Percentiles rank a stretch among this genome's conserved stretches.
phyloP scores from a whole-genome alignment of 2,113 vertebrate genomes.

The Rhinoptilus africanus region DNA sequence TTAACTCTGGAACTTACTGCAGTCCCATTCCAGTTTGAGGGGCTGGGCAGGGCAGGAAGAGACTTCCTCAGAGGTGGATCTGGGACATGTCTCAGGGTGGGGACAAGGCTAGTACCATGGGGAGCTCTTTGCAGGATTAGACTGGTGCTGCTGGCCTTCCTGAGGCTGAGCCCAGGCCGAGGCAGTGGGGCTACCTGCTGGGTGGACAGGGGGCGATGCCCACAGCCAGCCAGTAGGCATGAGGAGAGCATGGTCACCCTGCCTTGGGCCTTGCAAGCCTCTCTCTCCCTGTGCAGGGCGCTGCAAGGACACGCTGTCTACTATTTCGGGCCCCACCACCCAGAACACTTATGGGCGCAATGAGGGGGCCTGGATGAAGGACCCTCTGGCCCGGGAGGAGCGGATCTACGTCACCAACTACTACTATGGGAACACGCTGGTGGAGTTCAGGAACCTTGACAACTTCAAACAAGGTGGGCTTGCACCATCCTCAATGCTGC shows the following conservation, averaged over 20 bases:
- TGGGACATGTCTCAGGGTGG: neutral
- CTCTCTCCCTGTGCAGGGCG: constrained; percentile 69
- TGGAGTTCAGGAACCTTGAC: constrained; percentile 94
- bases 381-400: constrained; percentile 84
- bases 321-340: constrained; percentile 89
- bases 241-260: neutral
- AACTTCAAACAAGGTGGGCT: constrained; percentile 90
- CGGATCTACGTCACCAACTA: constrained; percentile 94
- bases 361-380: constrained; percentile 99
- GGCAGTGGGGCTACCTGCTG: neutral
- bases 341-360: constrained; percentile 92
- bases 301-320: constrained; percentile 95
- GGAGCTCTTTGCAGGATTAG: neutral
- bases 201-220: neutral
- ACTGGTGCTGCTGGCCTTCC: neutral
- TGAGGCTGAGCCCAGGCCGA: neutral
- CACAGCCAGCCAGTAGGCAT: neutral
- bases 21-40: neutral
- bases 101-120: neutral
- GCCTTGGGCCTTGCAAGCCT: neutral
- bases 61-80: too few relatives aligned
- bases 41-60: neutral
- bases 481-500: accelerated
- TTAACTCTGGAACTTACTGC: neutral
- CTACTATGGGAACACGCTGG: constrained; percentile 91